Base-by-base conservation (phyloP, 2,888 invertebrate species). In the Dichetophora obliterata region DNA sequence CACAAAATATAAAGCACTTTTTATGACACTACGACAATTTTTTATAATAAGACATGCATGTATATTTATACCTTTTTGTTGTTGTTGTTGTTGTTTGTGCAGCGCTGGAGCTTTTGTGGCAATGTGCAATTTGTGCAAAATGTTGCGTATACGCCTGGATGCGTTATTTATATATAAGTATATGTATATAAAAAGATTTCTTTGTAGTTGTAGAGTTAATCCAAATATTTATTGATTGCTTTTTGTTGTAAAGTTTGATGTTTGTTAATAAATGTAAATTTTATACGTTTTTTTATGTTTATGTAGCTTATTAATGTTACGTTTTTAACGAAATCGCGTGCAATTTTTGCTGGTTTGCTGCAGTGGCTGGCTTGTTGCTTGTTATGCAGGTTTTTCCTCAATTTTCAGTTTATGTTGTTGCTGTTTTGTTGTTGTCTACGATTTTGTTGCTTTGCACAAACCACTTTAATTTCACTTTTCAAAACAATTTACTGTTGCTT, bases 361-460 rank as follows among this genome's bases (percentile, higher is more conserved):
- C 43, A 43, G 57, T 54, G 77, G 81, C 80, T 82, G 84, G 84
- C 84, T 84, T 84, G 84, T 84, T 84, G 79, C 82, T 75, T 73
- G 57, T n/a, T 57, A 19, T 48, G 63, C 63, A 37, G 34, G 61
- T 61, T 69, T 73, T 73, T 43, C 52, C 34, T 54, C 77, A 78
- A 72, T 79, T 79, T 78, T 80, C 78, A 71, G 54, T 71, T 71
- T 16, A 14, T 22, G 22, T 71, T 34, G 6, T 27, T 14, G 54
- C 27, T 31, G 31, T 54, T 11, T 78, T n/a, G n/a, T 75, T 66
- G 72, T 66, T 71, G 48, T 63, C 48, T 68, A 43, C 77, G 74
- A 50, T 71, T 27, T 52, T 75, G 66, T 75, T 76, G 77, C 59
- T 50, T 63, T 69, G 66, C 50, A 24, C 48, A 22, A 34, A 65